phyloP scores from a whole-genome alignment of 2,797 vertebrate genomes.

The Paramormyrops hopkinsi region DNA sequence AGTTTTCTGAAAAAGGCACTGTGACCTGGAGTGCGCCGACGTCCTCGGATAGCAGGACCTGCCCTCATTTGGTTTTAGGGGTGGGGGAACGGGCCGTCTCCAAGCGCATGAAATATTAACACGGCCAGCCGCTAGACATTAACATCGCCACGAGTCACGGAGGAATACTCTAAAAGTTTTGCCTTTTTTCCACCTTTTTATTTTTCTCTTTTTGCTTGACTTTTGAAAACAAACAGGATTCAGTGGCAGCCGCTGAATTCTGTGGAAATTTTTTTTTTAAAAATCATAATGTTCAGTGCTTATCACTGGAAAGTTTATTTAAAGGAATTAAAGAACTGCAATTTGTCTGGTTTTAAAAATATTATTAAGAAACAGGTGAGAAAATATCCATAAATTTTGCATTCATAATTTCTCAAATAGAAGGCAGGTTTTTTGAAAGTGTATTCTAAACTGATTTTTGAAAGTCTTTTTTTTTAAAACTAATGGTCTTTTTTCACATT shows the following conservation, averaged over 20 bases:
- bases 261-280: background rate
- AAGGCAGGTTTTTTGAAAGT: background rate
- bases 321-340: background rate
- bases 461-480: background rate
- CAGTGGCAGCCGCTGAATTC: background rate
- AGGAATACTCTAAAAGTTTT: background rate
- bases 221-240: background rate
- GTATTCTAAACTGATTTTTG: background rate
- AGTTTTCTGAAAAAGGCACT: background rate
- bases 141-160: background rate
- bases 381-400: background rate
- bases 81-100: background rate
- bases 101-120: conserved; percentile 1
- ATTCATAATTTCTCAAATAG: background rate
- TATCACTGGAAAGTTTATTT: background rate
- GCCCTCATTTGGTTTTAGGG: background rate
- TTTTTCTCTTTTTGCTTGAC: background rate
- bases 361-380: background rate
- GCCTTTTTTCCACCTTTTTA: background rate
- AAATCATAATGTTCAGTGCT: background rate
- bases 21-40: background rate
- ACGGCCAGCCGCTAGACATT: background rate
- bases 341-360: background rate
- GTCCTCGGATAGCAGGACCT: background rate
- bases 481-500: background rate